Percentiles rank a stretch among this genome's conserved stretches.
Conservation (phyloP, 2,113 vertebrate species). For the Corythoichthys intestinalis region DNA sequence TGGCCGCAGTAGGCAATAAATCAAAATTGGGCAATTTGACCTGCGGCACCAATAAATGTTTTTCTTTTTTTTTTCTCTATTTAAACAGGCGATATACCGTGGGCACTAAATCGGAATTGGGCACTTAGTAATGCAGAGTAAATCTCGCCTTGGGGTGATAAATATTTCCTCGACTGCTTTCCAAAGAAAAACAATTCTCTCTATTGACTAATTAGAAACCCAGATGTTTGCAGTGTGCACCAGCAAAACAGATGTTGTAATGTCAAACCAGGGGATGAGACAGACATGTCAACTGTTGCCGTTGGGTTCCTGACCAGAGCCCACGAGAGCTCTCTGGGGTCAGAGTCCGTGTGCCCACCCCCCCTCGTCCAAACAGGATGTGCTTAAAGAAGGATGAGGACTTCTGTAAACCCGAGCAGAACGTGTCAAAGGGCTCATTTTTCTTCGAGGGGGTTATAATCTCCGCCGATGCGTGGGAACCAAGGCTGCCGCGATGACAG, state of each 20-base stretch:
- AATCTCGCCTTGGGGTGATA: neutral
- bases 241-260: slow-evolving; percentile 23
- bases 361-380: slow-evolving; percentile 66
- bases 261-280: slow-evolving; percentile 10
- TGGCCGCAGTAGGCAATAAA: neutral
- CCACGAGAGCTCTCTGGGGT: slow-evolving; percentile 48
- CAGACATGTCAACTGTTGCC: slow-evolving; percentile 30
- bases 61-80: no score
- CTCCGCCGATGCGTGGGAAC: slow-evolving; percentile 64
- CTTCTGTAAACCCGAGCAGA: slow-evolving; percentile 50
- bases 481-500: slow-evolving; percentile 63
- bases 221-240: neutral
- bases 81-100: neutral
- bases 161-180: neutral
- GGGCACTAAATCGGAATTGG: neutral
- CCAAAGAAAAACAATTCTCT: neutral
- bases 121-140: neutral
- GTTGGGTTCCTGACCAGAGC: slow-evolving; percentile 53
- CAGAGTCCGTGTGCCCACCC: slow-evolving; percentile 43
- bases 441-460: slow-evolving; percentile 34
- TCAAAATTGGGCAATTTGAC: neutral
- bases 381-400: slow-evolving; percentile 54
- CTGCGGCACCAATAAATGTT: neutral
- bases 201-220: slow-evolving; percentile 11
- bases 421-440: slow-evolving; percentile 60